Percentiles rank a stretch among this genome's conserved stretches.
phyloP scores from a whole-genome alignment of 2,797 vertebrate species.

The Alca torda region DNA sequence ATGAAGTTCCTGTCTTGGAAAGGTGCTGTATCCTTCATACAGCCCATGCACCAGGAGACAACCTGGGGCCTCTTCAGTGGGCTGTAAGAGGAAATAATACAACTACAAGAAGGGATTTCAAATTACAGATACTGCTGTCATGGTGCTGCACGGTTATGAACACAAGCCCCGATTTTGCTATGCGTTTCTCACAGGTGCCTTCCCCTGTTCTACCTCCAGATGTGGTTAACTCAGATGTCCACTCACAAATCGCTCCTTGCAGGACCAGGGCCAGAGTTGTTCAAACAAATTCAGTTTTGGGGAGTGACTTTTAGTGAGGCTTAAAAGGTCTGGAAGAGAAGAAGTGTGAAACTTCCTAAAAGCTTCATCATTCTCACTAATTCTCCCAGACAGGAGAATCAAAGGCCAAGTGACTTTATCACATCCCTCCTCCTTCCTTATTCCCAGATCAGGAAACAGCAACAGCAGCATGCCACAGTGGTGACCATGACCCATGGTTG shows the following conservation, averaged over 20 bases:
- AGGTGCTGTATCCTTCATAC: neutral
- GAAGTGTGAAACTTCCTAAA: conserved; percentile 12
- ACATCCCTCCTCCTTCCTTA: neutral
- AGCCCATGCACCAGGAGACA: neutral
- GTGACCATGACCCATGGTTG: neutral
- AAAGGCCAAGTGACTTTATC: neutral
- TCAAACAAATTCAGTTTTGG: neutral
- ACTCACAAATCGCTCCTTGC: neutral
- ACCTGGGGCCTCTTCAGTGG: neutral
- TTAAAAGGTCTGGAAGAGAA: neutral
- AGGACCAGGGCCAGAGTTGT: neutral
- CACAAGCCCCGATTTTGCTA: neutral
- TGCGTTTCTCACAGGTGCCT: neutral
- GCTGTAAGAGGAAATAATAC: neutral
- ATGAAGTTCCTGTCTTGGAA: neutral
- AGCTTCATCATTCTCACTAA: neutral
- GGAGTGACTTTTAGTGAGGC: neutral
- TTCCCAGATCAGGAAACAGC: neutral
- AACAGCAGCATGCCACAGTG: neutral
- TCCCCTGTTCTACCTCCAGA: neutral
- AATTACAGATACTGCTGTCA: neutral
- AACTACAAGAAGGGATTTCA: neutral
- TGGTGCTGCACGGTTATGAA: neutral
- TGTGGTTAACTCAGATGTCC: neutral
- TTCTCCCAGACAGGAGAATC: neutral